Percentiles rank a stretch among this genome's conserved stretches.
Evolutionary conservation across 1,140 invertebrate genomes (phyloP).

Genomic region (Ips nitidus): DNA sequence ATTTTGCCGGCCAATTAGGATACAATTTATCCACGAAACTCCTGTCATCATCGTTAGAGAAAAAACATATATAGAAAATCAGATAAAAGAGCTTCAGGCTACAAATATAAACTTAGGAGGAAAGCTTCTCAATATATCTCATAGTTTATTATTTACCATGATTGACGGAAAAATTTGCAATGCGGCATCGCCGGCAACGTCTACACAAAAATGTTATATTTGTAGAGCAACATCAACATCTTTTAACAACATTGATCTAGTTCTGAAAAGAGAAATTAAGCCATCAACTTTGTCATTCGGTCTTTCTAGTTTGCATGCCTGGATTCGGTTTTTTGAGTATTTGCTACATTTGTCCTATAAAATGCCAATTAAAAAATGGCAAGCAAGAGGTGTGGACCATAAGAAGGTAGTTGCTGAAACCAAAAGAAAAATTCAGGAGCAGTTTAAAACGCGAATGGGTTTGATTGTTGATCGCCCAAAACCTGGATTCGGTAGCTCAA

Average conservation of each 20-base stretch:
- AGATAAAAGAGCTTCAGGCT: neutral
- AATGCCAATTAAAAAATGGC: slow-evolving; percentile 2
- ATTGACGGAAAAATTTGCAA: too few species aligned
- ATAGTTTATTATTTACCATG: neutral
- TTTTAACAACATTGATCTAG: too few species aligned
- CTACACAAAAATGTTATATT: too few species aligned
- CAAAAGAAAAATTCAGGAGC: too few species aligned
- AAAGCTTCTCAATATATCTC: neutral
- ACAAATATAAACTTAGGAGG: too few species aligned
- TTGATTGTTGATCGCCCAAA: too few species aligned
- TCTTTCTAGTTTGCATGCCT: slow-evolving; percentile 18
- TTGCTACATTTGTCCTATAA: slow-evolving; percentile 27
- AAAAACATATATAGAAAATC: neutral
- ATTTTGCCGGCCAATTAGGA: slow-evolving; percentile 9
- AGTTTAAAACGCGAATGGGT: too few species aligned
- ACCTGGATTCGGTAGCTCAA: too few species aligned
- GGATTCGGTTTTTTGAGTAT: slow-evolving; percentile 23
- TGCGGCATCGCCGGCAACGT: too few species aligned
- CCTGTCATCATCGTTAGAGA: neutral
- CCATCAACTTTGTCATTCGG: slow-evolving; percentile 3
- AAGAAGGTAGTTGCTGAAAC: too few species aligned
- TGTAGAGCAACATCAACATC: too few species aligned
- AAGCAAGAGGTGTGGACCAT: neutral
- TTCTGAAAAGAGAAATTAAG: too few species aligned
- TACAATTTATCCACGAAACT: neutral